phyloP scores from a whole-genome alignment of 1,140 invertebrate species.

The Leguminivora glycinivorella region DNA sequence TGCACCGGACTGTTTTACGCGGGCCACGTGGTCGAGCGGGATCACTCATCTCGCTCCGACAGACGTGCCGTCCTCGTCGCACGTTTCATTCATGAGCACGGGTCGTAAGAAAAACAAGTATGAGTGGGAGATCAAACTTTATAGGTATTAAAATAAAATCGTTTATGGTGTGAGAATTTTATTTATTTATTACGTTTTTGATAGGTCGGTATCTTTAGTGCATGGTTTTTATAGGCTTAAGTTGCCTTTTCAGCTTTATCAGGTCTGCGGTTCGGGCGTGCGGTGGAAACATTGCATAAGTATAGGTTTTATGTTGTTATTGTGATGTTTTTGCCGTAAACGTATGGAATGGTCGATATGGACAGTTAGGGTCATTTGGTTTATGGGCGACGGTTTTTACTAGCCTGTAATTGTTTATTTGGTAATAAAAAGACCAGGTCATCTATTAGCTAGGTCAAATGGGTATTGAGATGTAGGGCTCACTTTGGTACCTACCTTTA shows the following conservation, averaged over 20 bases:
- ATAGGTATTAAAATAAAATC: slow-evolving; percentile 68
- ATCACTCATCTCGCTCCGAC: slow-evolving; percentile 51
- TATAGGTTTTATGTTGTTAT: slow-evolving; percentile 77
- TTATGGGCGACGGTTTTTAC: slow-evolving; percentile 63
- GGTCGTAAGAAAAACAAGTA: slow-evolving; percentile 67
- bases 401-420: slow-evolving; percentile 56
- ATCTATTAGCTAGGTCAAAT: not conserved
- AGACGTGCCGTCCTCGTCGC: slow-evolving; percentile 48
- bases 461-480: slow-evolving; percentile 32
- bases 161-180: slow-evolving; percentile 72
- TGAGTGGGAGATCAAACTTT: slow-evolving; percentile 74
- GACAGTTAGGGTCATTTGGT: slow-evolving; percentile 69
- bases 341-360: slow-evolving; percentile 71
- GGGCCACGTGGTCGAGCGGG: slow-evolving; percentile 69
- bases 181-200: slow-evolving; percentile 73
- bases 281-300: slow-evolving; percentile 77
- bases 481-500: slow-evolving; percentile 9
- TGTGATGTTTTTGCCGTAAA: slow-evolving; percentile 74
- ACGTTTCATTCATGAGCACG: slow-evolving; percentile 68
- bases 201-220: slow-evolving; percentile 70
- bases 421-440: slow-evolving; percentile 35
- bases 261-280: slow-evolving; percentile 73
- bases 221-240: slow-evolving; percentile 78
- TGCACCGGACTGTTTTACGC: slow-evolving; percentile 61
- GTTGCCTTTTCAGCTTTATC: slow-evolving; percentile 78